Conservation (phyloP, 2,797 vertebrate species). For the Schizothorax lantsangensis region DNA sequence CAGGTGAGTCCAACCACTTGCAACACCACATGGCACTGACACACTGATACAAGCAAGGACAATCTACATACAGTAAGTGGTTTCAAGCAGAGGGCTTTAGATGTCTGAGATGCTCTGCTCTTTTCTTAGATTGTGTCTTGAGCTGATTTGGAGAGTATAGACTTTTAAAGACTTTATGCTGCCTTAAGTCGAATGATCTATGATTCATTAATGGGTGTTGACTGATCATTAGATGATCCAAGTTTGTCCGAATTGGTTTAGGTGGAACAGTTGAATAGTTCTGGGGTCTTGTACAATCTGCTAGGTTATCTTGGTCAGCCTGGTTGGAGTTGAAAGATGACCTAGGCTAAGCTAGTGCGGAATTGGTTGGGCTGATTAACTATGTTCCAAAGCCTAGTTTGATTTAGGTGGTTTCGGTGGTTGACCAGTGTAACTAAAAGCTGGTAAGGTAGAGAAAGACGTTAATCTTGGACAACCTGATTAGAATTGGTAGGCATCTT, state of each 20-base stretch:
- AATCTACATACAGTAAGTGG: slow-evolving; percentile 20
- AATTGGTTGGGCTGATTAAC: not conserved
- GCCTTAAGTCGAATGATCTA: not conserved
- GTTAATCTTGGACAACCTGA: not conserved
- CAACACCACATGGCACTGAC: slow-evolving; percentile 8
- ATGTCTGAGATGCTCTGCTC: not conserved
- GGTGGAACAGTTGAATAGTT: not conserved
- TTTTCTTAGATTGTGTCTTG: not conserved
- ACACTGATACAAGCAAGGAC: not conserved
- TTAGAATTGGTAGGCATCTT: not conserved
- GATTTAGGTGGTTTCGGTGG: not conserved
- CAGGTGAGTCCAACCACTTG: slow-evolving; percentile 85
- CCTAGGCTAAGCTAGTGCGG: not conserved
- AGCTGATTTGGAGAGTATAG: not conserved
- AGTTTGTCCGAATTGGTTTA: too few relatives aligned
- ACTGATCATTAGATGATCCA: not conserved
- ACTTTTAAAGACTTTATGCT: not conserved
- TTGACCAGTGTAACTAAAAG: not conserved
- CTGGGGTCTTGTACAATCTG: not conserved
- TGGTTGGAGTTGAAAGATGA: not conserved
- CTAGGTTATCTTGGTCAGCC: not conserved
- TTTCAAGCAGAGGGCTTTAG: not conserved
- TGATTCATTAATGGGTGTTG: not conserved
- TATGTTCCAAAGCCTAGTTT: not conserved
- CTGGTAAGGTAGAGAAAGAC: not conserved